Evolutionary conservation across 2,888 invertebrate genomes (phyloP).

Genomic region (Thysanoteuthis rhombus): DNA sequence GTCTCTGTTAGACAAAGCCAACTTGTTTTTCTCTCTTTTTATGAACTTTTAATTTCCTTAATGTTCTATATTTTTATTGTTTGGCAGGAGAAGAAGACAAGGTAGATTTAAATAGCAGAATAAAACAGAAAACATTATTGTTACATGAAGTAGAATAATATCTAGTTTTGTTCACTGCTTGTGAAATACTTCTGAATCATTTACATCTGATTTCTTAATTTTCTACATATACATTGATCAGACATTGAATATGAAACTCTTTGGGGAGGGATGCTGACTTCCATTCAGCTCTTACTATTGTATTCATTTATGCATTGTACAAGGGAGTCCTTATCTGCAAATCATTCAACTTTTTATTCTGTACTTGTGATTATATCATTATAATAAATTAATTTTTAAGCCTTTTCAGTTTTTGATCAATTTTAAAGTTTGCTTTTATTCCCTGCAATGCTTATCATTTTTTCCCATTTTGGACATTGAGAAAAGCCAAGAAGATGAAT

Average conservation of each 20-base stretch:
- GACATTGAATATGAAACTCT: not conserved
- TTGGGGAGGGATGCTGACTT: not conserved
- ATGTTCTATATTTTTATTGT: not conserved
- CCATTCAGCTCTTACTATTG: not conserved
- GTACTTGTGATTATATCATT: not conserved
- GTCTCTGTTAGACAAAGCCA: not conserved
- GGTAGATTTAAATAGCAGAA: not conserved
- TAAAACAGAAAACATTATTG: not conserved
- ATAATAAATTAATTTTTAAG: not conserved
- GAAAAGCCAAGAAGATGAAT: not conserved
- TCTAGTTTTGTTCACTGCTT: not conserved
- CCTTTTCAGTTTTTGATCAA: not conserved
- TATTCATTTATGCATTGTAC: not conserved
- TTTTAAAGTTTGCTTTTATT: not conserved
- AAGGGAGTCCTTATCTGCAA: not conserved
- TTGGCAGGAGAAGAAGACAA: not conserved
- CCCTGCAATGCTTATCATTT: not conserved
- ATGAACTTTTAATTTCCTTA: not conserved
- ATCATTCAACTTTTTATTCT: not conserved
- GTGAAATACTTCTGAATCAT: not conserved
- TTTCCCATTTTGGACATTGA: not conserved
- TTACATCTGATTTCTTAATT: not conserved
- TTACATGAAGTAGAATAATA: not conserved
- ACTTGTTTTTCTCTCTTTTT: not conserved
- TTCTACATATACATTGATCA: not conserved